Evolutionary conservation across 1,140 invertebrate species (phyloP).

Genomic region (Drosophila miranda): DNA sequence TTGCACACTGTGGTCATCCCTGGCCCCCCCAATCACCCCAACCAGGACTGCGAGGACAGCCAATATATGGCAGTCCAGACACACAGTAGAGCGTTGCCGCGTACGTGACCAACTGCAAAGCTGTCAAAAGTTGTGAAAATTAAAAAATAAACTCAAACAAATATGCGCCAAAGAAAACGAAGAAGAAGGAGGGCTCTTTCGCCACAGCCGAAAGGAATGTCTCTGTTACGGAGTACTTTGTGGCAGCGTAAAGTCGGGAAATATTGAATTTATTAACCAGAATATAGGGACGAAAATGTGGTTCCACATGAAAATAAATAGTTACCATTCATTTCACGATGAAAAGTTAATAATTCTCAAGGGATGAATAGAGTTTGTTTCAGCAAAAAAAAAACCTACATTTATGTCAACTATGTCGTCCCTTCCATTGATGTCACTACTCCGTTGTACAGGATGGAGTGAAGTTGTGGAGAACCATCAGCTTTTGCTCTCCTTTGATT

Average conservation of each 20-base stretch:
- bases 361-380: too few relatives aligned
- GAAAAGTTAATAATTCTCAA: too few relatives aligned
- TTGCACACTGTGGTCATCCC: conserved; percentile 55
- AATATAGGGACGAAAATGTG: neutral
- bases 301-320: too few relatives aligned
- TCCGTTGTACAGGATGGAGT: neutral
- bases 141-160: conserved; percentile 78
- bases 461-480: neutral
- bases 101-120: conserved; percentile 74
- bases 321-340: too few relatives aligned
- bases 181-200: neutral
- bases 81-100: conserved; percentile 4
- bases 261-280: too few relatives aligned
- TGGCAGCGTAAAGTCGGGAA: neutral
- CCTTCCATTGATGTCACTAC: conserved; percentile 12
- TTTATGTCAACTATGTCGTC: too few relatives aligned
- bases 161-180: conserved; percentile 55
- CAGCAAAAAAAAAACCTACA: too few relatives aligned
- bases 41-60: conserved; percentile 12
- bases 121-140: conserved; percentile 79
- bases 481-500: conserved; percentile 20
- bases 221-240: neutral
- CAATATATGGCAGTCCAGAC: conserved; percentile 63
- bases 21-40: too few relatives aligned
- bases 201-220: conserved; percentile 11